Base-by-base conservation (phyloP, 2,113 vertebrate genomes). In the Plotosus lineatus region DNA sequence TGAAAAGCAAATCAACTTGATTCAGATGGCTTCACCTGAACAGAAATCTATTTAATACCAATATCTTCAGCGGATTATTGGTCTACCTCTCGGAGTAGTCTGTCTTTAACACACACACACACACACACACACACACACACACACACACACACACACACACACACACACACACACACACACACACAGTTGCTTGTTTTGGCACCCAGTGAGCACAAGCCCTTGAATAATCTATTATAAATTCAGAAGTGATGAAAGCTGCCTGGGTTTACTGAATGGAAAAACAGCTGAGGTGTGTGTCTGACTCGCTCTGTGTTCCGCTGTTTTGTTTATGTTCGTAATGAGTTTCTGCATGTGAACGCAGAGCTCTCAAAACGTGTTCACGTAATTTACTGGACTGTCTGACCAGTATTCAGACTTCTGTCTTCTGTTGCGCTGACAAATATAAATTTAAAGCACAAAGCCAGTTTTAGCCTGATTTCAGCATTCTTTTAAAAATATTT, bases 151-250 rank as follows among this genome's bases (percentile, higher is more conserved):
- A 15, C 46, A 74, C 46, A 58, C 50, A 58, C n/a, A 31, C 53
- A 42, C 23, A 56, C 6, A 44, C 40, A 44, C 71, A 73, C 46
- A 33, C 46, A 51, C 69, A 73, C 51, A 28, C 14, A 58, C 53
- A 38, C 50, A 11, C 23, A 15, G 7, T 44, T 28, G 48, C 60
- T 68, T 68, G 63, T 42, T 78, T 79, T 69, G 48, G 63, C 77
- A 44, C n/a, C n/a, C 38, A 31, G 51, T 42, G 17, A 58, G 36
- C 28, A 71, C 19, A 6, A 33, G 63, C 38, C 10, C 21, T 79
- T 71, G 51, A 79, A 33, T 58, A 36, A 69, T 61, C 33, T 55
- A 72, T 79, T 55, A 48, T 69, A 60, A 17, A 58, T 72, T 60
- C 40, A 44, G 40, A 23, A 3, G 19, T 17, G 66, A 56, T 80